These are phyloP conservation scores for Synergus itoensis DNA, from an alignment of 2,888 invertebrate genomes.

Conservation along the genomic window DNA sequence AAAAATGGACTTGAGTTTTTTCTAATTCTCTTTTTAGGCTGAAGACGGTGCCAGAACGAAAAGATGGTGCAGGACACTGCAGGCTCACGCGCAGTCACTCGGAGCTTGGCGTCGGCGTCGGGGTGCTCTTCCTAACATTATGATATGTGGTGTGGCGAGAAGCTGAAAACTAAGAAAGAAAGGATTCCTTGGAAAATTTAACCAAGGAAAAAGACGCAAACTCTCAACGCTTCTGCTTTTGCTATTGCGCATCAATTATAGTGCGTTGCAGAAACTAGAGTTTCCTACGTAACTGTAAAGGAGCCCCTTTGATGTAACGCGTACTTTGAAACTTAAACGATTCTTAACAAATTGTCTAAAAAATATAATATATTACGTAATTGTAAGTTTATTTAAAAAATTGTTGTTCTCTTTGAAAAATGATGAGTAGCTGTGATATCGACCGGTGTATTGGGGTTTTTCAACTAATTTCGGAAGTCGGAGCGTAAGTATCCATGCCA, in stretches of 20 bases:
- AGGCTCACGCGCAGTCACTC: conserved; percentile 94
- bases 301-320: conserved; percentile 46
- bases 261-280: conserved; percentile 73
- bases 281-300: conserved; percentile 73
- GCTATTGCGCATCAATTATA: conserved; percentile 57
- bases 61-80: conserved; percentile 93
- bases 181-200: not conserved
- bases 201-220: conserved; percentile 22
- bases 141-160: conserved; percentile 88
- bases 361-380: conserved; percentile 56
- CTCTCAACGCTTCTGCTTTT: conserved; percentile 25
- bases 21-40: conserved; percentile 83
- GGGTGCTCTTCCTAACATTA: conserved; percentile 97
- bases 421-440: conserved; percentile 76
- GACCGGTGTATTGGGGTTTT: conserved; percentile 70
- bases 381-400: conserved; percentile 53
- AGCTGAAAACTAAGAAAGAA: conserved; percentile 59
- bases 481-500: conserved; percentile 32
- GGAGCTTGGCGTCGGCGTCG: conserved; percentile 95
- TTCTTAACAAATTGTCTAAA: conserved; percentile 59
- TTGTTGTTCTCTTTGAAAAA: conserved; percentile 61
- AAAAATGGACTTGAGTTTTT: not conserved
- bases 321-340: conserved; percentile 53
- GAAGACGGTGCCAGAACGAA: conserved; percentile 92
- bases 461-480: conserved; percentile 48